These are phyloP conservation scores for Dryadula phaetusa DNA, from an alignment of 2,888 invertebrate genomes.

Conservation along the genomic window DNA sequence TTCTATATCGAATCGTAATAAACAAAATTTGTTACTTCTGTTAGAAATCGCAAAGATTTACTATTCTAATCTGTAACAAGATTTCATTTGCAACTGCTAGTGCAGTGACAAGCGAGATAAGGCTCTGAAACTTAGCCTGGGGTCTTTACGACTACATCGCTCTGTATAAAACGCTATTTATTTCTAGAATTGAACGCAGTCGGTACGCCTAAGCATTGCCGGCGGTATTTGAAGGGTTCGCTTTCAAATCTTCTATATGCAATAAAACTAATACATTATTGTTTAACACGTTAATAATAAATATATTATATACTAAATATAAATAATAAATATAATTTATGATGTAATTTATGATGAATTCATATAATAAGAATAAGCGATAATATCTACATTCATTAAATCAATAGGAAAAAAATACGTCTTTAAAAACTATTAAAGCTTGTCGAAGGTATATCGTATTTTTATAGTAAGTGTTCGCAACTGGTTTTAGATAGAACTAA, in stretches of 20 bases:
- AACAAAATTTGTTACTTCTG: neutral
- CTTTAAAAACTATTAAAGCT: neutral
- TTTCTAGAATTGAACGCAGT: neutral
- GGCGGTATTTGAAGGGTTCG: too few relatives aligned
- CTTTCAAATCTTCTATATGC: too few relatives aligned
- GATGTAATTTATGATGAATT: neutral
- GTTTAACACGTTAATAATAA: too few relatives aligned
- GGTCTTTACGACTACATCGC: slow-evolving; percentile 30
- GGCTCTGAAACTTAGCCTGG: slow-evolving; percentile 16
- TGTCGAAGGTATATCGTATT: neutral
- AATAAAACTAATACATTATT: too few relatives aligned
- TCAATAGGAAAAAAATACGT: neutral
- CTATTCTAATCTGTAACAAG: neutral
- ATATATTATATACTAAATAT: too few relatives aligned
- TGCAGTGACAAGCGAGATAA: slow-evolving; percentile 24
- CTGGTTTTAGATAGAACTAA: slow-evolving; percentile 45
- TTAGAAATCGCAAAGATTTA: neutral
- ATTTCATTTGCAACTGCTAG: slow-evolving; percentile 14
- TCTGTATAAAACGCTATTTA: slow-evolving; percentile 10
- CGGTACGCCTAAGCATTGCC: too few relatives aligned
- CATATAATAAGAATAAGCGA: neutral
- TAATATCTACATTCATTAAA: neutral
- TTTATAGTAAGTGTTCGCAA: neutral
- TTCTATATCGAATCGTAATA: too few relatives aligned
- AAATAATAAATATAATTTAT: too few relatives aligned